Conservation (phyloP, 2,888 invertebrate species). For the Diaprepes abbreviatus region DNA sequence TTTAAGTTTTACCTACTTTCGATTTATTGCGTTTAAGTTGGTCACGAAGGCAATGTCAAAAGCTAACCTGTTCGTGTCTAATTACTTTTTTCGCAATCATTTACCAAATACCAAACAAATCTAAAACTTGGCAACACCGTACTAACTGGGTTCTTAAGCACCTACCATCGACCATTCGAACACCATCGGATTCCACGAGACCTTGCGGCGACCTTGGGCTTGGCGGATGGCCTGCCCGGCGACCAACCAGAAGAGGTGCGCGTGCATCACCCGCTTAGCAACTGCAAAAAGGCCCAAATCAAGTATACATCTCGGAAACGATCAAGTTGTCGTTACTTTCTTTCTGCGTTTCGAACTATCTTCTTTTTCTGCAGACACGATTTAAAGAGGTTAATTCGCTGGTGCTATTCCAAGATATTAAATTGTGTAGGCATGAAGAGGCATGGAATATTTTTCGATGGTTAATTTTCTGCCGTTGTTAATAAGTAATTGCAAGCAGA, state of each 20-base stretch:
- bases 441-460: no score
- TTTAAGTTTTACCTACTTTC: no score
- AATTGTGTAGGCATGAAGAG: no score
- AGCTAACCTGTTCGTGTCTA: no score
- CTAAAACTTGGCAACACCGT: constrained; percentile 18
- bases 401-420: no score
- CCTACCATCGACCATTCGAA: constrained; percentile 21
- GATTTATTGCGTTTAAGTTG: no score
- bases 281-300: constrained; percentile 41
- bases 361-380: not conserved
- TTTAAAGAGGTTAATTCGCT: not conserved
- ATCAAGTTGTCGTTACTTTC: constrained; percentile 23
- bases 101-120: no score
- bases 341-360: constrained; percentile 1
- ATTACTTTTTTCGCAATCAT: no score
- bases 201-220: constrained; percentile 44
- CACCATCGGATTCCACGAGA: constrained; percentile 31
- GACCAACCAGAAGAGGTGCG: constrained; percentile 32
- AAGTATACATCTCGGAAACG: constrained; percentile 35
- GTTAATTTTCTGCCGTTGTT: no score
- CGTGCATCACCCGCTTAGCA: constrained; percentile 45
- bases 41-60: no score
- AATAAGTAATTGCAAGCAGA: no score
- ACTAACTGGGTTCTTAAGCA: not conserved
- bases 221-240: constrained; percentile 20